Percentiles rank a stretch among this genome's conserved stretches.
These are phyloP conservation scores for Axis porcinus DNA, from an alignment of 2,113 vertebrate species.

Conservation along the genomic window DNA sequence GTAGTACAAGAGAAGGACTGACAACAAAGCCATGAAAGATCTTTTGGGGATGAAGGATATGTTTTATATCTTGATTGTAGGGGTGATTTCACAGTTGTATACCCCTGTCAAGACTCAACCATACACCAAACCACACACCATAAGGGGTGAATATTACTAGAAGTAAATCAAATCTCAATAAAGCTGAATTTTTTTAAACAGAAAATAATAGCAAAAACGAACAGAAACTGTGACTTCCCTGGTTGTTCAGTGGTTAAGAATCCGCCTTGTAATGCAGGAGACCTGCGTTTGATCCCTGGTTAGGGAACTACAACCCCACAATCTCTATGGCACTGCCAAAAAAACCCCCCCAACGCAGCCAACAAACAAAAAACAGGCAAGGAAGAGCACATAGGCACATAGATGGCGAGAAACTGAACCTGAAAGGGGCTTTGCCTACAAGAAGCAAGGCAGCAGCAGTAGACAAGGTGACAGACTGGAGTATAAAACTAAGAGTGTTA, in stretches of 20 bases:
- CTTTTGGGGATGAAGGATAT: background rate
- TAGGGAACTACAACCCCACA: background rate
- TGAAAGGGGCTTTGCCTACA: background rate
- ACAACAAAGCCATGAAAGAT: background rate
- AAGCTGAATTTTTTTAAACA: background rate
- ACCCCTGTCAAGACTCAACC: background rate
- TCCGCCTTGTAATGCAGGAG: background rate
- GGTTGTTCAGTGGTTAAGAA: background rate
- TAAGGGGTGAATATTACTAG: background rate
- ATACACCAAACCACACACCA: background rate
- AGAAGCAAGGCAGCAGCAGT: background rate
- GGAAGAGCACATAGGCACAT: background rate
- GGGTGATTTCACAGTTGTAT: background rate
- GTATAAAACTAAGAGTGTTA: background rate
- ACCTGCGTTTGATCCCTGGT: background rate
- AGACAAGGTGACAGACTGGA: background rate
- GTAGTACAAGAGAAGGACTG: background rate
- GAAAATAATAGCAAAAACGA: background rate
- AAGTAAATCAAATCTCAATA: background rate
- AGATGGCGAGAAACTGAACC: background rate
- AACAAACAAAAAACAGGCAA: background rate
- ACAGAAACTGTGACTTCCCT: background rate
- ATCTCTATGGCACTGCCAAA: background rate
- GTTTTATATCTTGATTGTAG: background rate
- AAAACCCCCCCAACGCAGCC: rapidly evolving